These are phyloP conservation scores for Corythucha ciliata DNA, from an alignment of 2,888 invertebrate species.

Conservation along the genomic window DNA sequence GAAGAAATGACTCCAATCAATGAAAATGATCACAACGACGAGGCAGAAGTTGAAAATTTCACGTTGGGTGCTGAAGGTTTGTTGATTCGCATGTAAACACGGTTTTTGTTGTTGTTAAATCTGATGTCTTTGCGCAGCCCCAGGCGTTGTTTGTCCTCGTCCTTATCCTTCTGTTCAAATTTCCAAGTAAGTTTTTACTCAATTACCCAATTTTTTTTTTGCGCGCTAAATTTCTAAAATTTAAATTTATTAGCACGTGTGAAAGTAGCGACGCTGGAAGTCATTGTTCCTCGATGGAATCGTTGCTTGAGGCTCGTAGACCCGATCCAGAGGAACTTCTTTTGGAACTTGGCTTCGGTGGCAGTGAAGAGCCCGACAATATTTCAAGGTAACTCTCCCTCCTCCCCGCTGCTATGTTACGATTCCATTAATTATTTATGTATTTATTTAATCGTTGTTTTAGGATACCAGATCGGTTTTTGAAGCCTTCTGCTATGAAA, in stretches of 20 bases:
- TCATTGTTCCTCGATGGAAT: slow-evolving; percentile 54
- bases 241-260: slow-evolving; percentile 20
- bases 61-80: slow-evolving; percentile 40
- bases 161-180: slow-evolving; percentile 33
- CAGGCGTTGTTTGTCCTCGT: slow-evolving; percentile 25
- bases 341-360: slow-evolving; percentile 54
- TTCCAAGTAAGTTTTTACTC: slow-evolving; percentile 31
- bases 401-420: neutral
- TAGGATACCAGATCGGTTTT: slow-evolving; percentile 72
- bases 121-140: slow-evolving; percentile 27
- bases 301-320: slow-evolving; percentile 69
- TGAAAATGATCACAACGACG: slow-evolving; percentile 23
- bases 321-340: slow-evolving; percentile 85
- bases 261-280: slow-evolving; percentile 37
- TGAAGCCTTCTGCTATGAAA: slow-evolving; percentile 68
- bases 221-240: neutral
- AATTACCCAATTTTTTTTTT: too few species aligned
- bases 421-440: neutral
- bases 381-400: slow-evolving; percentile 22
- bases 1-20: slow-evolving; percentile 28
- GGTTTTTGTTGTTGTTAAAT: too few species aligned
- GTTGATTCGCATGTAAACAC: too few species aligned
- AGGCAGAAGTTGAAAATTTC: slow-evolving; percentile 36
- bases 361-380: slow-evolving; percentile 41
- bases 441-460: slow-evolving; percentile 43